Evolutionary conservation across 2,888 invertebrate genomes (phyloP).

Genomic region (Venusia cambrica): DNA sequence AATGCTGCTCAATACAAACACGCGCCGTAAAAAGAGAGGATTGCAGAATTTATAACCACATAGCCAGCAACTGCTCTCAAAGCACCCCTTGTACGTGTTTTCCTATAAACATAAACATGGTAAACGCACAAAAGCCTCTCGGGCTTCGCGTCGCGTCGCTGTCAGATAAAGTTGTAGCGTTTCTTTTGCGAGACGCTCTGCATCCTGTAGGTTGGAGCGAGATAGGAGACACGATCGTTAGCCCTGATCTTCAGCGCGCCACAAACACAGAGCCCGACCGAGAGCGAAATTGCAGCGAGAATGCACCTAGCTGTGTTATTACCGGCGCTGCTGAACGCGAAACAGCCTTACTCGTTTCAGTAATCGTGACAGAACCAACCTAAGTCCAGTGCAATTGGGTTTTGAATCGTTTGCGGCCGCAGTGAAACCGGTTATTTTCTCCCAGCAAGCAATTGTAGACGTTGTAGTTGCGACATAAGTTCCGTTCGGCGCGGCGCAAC

Average conservation of each 20-base stretch:
- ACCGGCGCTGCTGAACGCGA: slow-evolving; percentile 56
- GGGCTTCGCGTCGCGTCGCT: slow-evolving; percentile 71
- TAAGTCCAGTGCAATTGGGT: slow-evolving; percentile 40
- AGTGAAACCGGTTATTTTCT: slow-evolving; percentile 67
- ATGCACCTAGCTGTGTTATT: slow-evolving; percentile 81
- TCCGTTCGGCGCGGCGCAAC: slow-evolving; percentile 54
- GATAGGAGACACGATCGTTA: slow-evolving; percentile 73
- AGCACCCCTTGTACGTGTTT: slow-evolving; percentile 76
- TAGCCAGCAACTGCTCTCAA: slow-evolving; percentile 66
- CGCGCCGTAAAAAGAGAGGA: slow-evolving; percentile 57
- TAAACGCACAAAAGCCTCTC: slow-evolving; percentile 80
- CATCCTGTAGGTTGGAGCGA: slow-evolving; percentile 51
- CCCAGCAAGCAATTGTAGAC: slow-evolving; percentile 70
- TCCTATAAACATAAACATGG: slow-evolving; percentile 79
- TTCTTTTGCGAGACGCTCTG: slow-evolving; percentile 69
- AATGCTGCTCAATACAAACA: slow-evolving; percentile 44
- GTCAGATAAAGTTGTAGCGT: slow-evolving; percentile 79
- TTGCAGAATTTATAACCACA: slow-evolving; percentile 61
- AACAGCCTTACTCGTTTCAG: slow-evolving; percentile 58
- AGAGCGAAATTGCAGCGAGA: slow-evolving; percentile 81
- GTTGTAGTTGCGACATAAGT: slow-evolving; percentile 70
- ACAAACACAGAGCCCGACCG: slow-evolving; percentile 81
- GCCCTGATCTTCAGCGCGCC: slow-evolving; percentile 81
- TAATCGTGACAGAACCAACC: slow-evolving; percentile 40
- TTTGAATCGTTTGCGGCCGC: slow-evolving; percentile 38